Evolutionary conservation across 1,140 invertebrate species (phyloP).

Genomic region (Drosophila subobscura): DNA sequence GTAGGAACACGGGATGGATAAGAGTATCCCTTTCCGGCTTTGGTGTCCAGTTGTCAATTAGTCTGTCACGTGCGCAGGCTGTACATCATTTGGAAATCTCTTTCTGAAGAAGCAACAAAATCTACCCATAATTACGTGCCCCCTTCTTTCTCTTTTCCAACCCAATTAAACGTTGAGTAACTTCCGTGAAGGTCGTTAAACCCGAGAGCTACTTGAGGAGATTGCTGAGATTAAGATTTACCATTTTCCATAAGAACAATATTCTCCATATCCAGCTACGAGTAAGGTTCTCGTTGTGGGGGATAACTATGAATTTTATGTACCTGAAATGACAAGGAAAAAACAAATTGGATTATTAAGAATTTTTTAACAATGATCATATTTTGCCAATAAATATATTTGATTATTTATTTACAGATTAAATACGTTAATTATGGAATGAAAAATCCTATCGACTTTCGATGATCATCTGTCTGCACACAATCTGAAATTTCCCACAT

Average conservation of each 20-base stretch:
- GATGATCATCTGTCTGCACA: slow-evolving; percentile 4
- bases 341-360: slow-evolving; percentile 30
- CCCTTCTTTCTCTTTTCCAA: slow-evolving; percentile 1
- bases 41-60: slow-evolving; percentile 39
- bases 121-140: slow-evolving; percentile 46
- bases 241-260: background rate
- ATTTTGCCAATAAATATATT: background rate
- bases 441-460: background rate
- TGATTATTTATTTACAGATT: too few species aligned
- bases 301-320: slow-evolving; percentile 40
- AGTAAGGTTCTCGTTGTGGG: slow-evolving; percentile 6
- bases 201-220: background rate
- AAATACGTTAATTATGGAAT: too few species aligned
- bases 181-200: slow-evolving; percentile 46
- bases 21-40: slow-evolving; percentile 8
- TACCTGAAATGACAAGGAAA: slow-evolving; percentile 59
- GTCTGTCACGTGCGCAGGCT: slow-evolving; percentile 51
- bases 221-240: slow-evolving; percentile 25
- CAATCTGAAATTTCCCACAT: slow-evolving; percentile 56
- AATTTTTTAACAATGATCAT: slow-evolving; percentile 26
- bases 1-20: slow-evolving; percentile 17
- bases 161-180: slow-evolving; percentile 52
- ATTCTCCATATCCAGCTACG: slow-evolving; percentile 16
- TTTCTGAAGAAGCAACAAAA: slow-evolving; percentile 28
- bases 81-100: slow-evolving; percentile 63